These are phyloP conservation scores for Heterodera filipjevi DNA, from an alignment of 2,888 invertebrate genomes.

Conservation along the genomic window DNA sequence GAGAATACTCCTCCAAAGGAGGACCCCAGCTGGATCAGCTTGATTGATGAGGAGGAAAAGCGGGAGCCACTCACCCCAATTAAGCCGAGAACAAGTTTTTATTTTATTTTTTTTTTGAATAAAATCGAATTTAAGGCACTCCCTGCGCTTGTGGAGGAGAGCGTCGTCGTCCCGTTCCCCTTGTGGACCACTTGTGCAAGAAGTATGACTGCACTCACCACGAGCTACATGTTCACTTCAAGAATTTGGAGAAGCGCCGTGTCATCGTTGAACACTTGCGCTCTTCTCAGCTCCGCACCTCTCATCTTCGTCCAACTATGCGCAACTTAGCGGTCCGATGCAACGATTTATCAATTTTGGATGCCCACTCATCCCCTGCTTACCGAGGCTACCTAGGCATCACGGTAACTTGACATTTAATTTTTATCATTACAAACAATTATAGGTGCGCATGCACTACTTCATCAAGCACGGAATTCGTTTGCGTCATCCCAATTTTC, in stretches of 20 bases:
- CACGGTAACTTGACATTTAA: not conserved
- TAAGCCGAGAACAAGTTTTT: too few relatives aligned
- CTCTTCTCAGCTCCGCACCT: not conserved
- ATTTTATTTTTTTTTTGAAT: too few relatives aligned
- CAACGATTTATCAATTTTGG: not conserved
- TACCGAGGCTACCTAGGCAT: slow-evolving; percentile 15
- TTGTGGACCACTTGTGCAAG: too few relatives aligned
- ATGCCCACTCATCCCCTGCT: not conserved
- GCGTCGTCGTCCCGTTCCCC: too few relatives aligned
- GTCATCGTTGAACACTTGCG: slow-evolving; percentile 1
- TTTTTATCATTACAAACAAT: not conserved
- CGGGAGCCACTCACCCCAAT: too few relatives aligned
- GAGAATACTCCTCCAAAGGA: too few relatives aligned
- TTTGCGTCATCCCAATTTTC: slow-evolving; percentile 5
- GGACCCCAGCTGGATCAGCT: too few relatives aligned
- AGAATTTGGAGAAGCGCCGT: slow-evolving; percentile 1
- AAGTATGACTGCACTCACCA: too few relatives aligned
- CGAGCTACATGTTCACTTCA: not conserved
- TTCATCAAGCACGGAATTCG: not conserved
- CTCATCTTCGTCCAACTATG: not conserved
- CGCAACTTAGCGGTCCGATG: slow-evolving; percentile 1
- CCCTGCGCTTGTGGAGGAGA: too few relatives aligned
- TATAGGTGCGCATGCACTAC: slow-evolving; percentile 14
- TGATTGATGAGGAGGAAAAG: too few relatives aligned
- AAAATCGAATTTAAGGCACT: too few relatives aligned